A percentile compares a stretch with the other conserved stretches of the same genome.
Conservation (phyloP, 2,888 invertebrate genomes). For the Creontiades dilutus region DNA sequence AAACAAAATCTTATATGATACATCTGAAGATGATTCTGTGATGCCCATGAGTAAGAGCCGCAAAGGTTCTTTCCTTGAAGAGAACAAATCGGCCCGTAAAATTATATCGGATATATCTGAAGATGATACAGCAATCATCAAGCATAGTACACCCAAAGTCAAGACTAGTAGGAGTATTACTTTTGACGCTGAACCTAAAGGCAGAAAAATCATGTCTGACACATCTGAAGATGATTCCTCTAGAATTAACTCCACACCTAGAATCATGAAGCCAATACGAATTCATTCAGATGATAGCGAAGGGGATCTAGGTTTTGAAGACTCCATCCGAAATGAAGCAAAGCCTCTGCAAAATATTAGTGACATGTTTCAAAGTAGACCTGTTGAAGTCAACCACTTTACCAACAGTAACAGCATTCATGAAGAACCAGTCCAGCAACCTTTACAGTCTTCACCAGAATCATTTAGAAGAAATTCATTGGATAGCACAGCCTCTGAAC, state of each 20-base stretch:
- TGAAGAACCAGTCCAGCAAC: constrained; percentile 73
- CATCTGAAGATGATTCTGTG: constrained; percentile 84
- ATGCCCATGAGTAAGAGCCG: constrained; percentile 57
- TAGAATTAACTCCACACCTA: constrained; percentile 72
- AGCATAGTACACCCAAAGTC: constrained; percentile 73
- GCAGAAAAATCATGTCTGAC: constrained; percentile 76
- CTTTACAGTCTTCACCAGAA: constrained; percentile 74
- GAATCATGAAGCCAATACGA: constrained; percentile 75
- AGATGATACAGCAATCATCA: constrained; percentile 79
- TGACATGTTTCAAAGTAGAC: constrained; percentile 74
- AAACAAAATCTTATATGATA: constrained; percentile 85
- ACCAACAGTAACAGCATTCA: constrained; percentile 72
- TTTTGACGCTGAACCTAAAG: constrained; percentile 74
- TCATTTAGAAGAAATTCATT: constrained; percentile 75
- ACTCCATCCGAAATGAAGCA: constrained; percentile 76
- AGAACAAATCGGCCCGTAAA: constrained; percentile 73
- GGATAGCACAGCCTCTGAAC: constrained; percentile 73
- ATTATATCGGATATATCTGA: constrained; percentile 90
- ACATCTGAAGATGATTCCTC: constrained; percentile 76
- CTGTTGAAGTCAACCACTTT: constrained; percentile 75
- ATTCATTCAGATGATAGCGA: constrained; percentile 80
- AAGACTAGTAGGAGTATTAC: constrained; percentile 74
- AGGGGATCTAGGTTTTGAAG: constrained; percentile 80
- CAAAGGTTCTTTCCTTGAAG: constrained; percentile 65
- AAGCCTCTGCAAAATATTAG: constrained; percentile 71